Percentiles rank a stretch among this genome's conserved stretches.
Conservation (phyloP, 1,140 invertebrate genomes). For the Listronotus oregonensis region DNA sequence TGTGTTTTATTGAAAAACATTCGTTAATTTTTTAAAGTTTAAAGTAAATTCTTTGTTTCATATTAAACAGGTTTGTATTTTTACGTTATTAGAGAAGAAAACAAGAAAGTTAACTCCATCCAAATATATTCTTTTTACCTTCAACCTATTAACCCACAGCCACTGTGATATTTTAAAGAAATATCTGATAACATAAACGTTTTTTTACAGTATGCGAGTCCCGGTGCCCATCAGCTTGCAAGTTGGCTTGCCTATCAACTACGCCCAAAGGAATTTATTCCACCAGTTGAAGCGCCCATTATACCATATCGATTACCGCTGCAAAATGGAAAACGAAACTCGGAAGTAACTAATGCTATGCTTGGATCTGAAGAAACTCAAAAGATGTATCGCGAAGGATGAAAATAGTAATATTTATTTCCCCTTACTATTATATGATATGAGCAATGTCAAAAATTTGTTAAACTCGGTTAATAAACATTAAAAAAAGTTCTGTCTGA, state of each 20-base stretch:
- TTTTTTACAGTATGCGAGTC: conserved; percentile 45
- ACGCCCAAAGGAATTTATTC: conserved; percentile 41
- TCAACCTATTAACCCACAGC: no score
- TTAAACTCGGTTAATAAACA: conserved; percentile 10
- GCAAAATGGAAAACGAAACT: conserved; percentile 49
- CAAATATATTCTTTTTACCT: no score
- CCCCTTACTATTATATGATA: not conserved
- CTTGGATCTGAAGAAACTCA: conserved; percentile 49
- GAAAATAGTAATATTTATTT: conserved; percentile 32
- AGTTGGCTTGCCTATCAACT: conserved; percentile 48
- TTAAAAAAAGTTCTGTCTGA: not conserved
- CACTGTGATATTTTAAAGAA: no score
- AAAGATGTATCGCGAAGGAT: conserved; percentile 49
- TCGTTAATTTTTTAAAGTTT: no score
- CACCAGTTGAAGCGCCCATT: conserved; percentile 42
- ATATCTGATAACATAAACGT: no score
- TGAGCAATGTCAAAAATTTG: conserved; percentile 17
- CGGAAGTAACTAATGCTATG: conserved; percentile 51
- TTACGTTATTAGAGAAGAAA: no score
- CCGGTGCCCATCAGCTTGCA: conserved; percentile 49
- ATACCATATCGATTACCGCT: conserved; percentile 44
- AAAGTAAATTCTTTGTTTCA: no score
- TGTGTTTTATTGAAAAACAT: no score
- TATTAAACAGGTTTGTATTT: no score
- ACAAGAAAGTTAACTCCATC: no score